Evolutionary conservation across 2,888 invertebrate genomes (phyloP).

Genomic region (Drosophila fungiperda): DNA sequence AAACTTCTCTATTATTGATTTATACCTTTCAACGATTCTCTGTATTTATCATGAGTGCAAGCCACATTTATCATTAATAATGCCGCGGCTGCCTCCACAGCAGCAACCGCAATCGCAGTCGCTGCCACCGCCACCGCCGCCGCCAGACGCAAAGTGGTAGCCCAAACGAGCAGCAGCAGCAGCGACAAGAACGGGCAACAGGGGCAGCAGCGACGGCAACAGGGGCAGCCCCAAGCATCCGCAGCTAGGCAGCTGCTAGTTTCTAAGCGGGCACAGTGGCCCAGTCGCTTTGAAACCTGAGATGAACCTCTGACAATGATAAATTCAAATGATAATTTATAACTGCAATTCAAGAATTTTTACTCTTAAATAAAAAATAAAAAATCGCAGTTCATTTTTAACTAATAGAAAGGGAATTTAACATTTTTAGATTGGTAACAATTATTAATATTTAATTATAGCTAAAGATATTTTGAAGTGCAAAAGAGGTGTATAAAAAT

Average conservation of each 20-base stretch:
- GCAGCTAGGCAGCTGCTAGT: slow-evolving; percentile 68
- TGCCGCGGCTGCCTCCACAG: slow-evolving; percentile 58
- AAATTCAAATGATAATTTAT: neutral
- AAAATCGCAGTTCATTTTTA: neutral
- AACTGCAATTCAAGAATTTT: neutral
- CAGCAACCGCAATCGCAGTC: slow-evolving; percentile 33
- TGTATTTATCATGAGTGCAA: slow-evolving; percentile 85
- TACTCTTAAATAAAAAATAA: neutral
- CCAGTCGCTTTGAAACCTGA: neutral
- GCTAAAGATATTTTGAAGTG: neutral
- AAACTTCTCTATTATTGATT: slow-evolving; percentile 84
- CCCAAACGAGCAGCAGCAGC: slow-evolving; percentile 65
- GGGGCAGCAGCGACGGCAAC: slow-evolving; percentile 17
- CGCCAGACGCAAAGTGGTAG: slow-evolving; percentile 72
- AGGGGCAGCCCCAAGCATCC: slow-evolving; percentile 58
- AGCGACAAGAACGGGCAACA: slow-evolving; percentile 17
- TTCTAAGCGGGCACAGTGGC: slow-evolving; percentile 62
- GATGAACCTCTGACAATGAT: neutral
- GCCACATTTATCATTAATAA: slow-evolving; percentile 85
- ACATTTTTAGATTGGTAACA: neutral
- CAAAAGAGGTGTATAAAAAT: neutral
- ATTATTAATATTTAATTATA: neutral
- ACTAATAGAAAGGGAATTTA: neutral
- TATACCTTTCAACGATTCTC: slow-evolving; percentile 85
- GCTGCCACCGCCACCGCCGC: slow-evolving; percentile 5